Conservation (phyloP, 2,888 invertebrate species). For the Stramonita haemastoma region DNA sequence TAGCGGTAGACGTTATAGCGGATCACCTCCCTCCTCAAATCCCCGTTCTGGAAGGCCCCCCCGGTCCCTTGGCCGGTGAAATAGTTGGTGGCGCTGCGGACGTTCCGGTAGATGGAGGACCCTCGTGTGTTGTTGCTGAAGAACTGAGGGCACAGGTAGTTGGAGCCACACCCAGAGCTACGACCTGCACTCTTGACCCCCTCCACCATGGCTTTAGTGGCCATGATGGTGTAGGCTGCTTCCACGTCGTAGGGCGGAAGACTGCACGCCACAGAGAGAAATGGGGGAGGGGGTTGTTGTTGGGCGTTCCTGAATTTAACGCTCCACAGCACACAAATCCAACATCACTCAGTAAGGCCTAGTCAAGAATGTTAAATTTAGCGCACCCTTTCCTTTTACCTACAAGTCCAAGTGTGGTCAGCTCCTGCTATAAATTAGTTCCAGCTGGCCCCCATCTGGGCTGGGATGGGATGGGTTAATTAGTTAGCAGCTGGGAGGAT, state of each 20-base stretch:
- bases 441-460: no score
- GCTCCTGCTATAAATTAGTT: no score
- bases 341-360: no score
- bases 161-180: slow-evolving; percentile 32
- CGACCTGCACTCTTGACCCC: slow-evolving; percentile 55
- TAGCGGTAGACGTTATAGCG: slow-evolving; percentile 18
- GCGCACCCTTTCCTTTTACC: no score
- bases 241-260: slow-evolving; percentile 49
- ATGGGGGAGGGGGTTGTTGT: no score
- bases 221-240: slow-evolving; percentile 65
- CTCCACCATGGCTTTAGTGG: slow-evolving; percentile 62
- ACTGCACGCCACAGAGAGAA: neutral
- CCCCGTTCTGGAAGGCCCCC: neutral
- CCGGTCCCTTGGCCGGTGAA: neutral
- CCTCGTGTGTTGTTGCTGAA: slow-evolving; percentile 54
- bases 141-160: slow-evolving; percentile 56
- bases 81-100: neutral
- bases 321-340: no score
- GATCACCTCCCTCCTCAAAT: neutral
- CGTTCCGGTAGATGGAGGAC: slow-evolving; percentile 21
- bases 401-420: no score
- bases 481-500: no score
- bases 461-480: no score
- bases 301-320: no score
- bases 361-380: no score